These are phyloP conservation scores for Keiferia lycopersicella DNA, from an alignment of 2,888 invertebrate genomes.

Conservation along the genomic window DNA sequence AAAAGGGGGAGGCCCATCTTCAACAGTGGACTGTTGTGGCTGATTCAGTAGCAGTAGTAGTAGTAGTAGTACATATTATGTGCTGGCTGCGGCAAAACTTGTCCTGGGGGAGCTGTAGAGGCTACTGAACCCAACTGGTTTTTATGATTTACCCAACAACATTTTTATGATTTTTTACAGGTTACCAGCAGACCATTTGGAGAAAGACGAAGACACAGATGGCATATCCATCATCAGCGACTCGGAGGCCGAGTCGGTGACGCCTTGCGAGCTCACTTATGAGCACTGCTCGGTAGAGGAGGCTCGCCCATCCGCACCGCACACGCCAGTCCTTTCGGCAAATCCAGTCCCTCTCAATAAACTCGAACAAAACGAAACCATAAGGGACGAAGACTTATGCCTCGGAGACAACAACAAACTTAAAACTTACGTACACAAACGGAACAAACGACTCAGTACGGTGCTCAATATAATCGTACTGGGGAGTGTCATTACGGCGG, in stretches of 20 bases:
- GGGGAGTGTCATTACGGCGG: constrained; percentile 75
- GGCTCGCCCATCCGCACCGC: constrained; percentile 45
- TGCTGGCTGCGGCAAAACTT: too few relatives aligned
- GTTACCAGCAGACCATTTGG: constrained; percentile 46
- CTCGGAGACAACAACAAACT: constrained; percentile 61
- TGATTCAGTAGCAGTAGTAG: too few relatives aligned
- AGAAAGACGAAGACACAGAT: constrained; percentile 77
- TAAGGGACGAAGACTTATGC: constrained; percentile 57
- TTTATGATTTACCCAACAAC: too few relatives aligned
- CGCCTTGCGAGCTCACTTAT: constrained; percentile 51
- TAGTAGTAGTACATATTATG: too few relatives aligned
- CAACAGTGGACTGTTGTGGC: too few relatives aligned
- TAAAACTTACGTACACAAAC: constrained; percentile 74
- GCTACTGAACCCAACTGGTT: too few relatives aligned
- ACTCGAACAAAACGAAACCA: constrained; percentile 45
- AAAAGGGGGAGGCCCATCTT: too few relatives aligned
- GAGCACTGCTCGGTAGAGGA: constrained; percentile 47
- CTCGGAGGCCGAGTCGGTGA: constrained; percentile 64
- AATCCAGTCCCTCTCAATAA: constrained; percentile 44
- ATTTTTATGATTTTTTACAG: constrained; percentile 40
- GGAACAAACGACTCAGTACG: constrained; percentile 72
- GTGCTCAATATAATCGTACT: constrained; percentile 73
- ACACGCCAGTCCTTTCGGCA: constrained; percentile 44
- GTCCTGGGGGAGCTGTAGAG: too few relatives aligned
- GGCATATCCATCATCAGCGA: constrained; percentile 78